Conservation (phyloP, 2,113 vertebrate species). For the Callorhinus ursinus region DNA sequence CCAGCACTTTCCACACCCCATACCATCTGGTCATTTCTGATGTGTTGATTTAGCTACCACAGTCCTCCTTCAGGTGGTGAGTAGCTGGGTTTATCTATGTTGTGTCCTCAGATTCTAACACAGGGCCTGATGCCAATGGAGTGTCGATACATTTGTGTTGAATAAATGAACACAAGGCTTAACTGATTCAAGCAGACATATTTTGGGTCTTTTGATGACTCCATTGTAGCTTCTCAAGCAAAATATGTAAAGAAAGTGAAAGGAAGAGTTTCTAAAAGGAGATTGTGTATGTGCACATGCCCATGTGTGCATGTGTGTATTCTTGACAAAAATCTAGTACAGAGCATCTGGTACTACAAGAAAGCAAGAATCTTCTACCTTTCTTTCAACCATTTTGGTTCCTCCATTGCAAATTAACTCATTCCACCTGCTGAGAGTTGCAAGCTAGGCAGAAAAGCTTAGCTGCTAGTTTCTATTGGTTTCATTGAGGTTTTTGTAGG, state of each 20-base stretch:
- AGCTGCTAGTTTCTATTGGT: neutral
- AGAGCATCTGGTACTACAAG: neutral
- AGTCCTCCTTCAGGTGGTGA: neutral
- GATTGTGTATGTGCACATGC: neutral
- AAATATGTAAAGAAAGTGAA: constrained; percentile 10
- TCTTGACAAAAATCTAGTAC: neutral
- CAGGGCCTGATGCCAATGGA: neutral
- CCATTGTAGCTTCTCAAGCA: neutral
- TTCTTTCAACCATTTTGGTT: neutral
- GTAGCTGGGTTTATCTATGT: neutral
- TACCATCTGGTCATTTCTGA: no score
- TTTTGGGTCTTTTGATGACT: neutral
- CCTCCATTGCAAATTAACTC: neutral
- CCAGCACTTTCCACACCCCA: neutral
- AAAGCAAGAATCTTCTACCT: neutral
- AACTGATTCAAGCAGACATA: constrained; percentile 5
- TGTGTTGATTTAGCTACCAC: neutral
- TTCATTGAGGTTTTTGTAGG: neutral
- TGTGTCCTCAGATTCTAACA: neutral
- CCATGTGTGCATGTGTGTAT: neutral
- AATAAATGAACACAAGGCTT: constrained; percentile 12
- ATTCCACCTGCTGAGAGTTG: neutral
- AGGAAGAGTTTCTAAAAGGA: neutral
- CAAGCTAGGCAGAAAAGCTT: neutral
- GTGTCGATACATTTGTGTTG: neutral